These are phyloP conservation scores for Myotis planiceps DNA, from an alignment of 2,797 vertebrate species.

Conservation along the genomic window DNA sequence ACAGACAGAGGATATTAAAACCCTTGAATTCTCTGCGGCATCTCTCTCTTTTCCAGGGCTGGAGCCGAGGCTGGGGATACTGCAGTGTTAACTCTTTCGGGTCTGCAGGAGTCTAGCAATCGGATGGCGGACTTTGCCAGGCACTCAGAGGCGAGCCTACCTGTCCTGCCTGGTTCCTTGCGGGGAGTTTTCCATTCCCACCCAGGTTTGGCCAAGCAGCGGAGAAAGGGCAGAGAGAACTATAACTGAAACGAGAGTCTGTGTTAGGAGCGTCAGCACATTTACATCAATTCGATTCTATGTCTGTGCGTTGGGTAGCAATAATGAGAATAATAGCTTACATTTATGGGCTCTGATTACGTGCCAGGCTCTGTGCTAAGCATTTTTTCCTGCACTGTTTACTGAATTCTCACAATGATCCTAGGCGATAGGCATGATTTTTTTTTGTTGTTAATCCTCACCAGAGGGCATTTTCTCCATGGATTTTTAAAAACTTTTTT, in stretches of 20 bases:
- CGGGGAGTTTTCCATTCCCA: neutral
- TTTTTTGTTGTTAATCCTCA: too few relatives aligned
- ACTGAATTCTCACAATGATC: neutral
- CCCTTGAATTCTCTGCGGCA: neutral
- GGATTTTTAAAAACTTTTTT: too few relatives aligned
- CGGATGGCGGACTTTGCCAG: rapidly evolving
- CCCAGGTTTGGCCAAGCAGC: neutral
- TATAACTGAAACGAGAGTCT: neutral
- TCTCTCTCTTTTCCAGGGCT: neutral
- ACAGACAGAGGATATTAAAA: neutral
- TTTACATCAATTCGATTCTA: neutral
- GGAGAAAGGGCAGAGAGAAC: neutral
- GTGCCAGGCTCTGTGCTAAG: neutral
- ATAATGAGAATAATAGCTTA: neutral
- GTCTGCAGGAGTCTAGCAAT: neutral
- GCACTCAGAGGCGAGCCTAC: neutral
- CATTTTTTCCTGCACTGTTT: neutral
- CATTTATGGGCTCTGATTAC: neutral
- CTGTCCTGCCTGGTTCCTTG: neutral
- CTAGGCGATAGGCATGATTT: neutral
- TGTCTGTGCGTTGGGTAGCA: neutral
- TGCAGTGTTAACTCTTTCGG: neutral
- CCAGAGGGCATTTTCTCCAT: too few relatives aligned
- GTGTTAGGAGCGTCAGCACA: neutral
- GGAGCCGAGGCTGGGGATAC: neutral